These are phyloP conservation scores for Oxyteleia sp. DNA, from an alignment of 2,888 invertebrate genomes.

Conservation along the genomic window DNA sequence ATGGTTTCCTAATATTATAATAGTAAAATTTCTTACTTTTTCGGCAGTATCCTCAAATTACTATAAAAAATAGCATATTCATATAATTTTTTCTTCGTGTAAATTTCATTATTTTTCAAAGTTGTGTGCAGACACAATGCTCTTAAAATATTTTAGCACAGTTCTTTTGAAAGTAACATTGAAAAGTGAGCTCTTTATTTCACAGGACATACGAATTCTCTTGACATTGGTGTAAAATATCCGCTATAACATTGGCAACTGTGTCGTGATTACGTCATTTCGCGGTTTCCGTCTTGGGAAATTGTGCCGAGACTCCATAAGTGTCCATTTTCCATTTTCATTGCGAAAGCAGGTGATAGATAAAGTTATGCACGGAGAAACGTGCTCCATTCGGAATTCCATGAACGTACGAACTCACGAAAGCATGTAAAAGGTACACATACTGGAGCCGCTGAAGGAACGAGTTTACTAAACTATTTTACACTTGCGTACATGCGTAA, in stretches of 20 bases:
- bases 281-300: conserved; percentile 46
- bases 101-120: too few relatives aligned
- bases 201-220: conserved; percentile 13
- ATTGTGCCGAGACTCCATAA: conserved; percentile 55
- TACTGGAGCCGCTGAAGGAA: conserved; percentile 31
- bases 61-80: too few relatives aligned
- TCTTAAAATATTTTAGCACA: too few relatives aligned
- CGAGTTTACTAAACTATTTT: conserved; percentile 64
- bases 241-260: conserved; percentile 31
- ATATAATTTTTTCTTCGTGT: too few relatives aligned
- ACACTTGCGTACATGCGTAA: conserved; percentile 49
- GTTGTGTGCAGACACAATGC: too few relatives aligned
- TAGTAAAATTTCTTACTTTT: too few relatives aligned
- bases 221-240: conserved; percentile 43
- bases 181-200: conserved; percentile 1
- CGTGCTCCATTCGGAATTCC: conserved; percentile 64
- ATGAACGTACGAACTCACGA: conserved; percentile 57
- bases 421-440: conserved; percentile 64
- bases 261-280: conserved; percentile 49
- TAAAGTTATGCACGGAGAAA: conserved; percentile 69
- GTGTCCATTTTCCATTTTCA: conserved; percentile 61
- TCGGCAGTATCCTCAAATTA: too few relatives aligned
- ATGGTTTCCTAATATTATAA: too few relatives aligned
- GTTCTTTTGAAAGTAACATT: background rate
- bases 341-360: conserved; percentile 56